Percentiles rank a stretch among this genome's conserved stretches.
phyloP scores from a whole-genome alignment of 1,140 invertebrate species.

The Mamestra configurata region DNA sequence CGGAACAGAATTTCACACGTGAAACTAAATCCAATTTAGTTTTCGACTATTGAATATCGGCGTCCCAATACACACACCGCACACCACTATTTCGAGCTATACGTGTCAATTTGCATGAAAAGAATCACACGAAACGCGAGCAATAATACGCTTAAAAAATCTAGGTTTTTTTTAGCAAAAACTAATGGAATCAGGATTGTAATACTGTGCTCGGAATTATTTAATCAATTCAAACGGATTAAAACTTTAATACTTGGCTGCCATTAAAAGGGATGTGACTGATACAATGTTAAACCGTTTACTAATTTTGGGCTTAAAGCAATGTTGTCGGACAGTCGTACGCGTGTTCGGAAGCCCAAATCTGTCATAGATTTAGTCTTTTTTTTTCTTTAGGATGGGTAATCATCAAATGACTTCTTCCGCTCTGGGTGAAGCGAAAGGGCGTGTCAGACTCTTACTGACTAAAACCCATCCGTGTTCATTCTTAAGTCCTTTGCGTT shows the following conservation, averaged over 20 bases:
- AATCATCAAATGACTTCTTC: too few species aligned
- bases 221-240: neutral
- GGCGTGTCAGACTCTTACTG: too few species aligned
- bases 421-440: too few species aligned
- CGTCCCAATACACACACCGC: neutral
- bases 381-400: too few species aligned
- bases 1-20: neutral
- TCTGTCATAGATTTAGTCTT: too few species aligned
- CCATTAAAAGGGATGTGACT: too few species aligned
- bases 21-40: slow-evolving; percentile 17
- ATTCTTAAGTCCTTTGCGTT: too few species aligned
- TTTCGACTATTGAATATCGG: slow-evolving; percentile 12
- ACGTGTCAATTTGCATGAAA: slow-evolving; percentile 1
- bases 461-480: too few species aligned
- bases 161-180: neutral
- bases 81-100: neutral
- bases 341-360: too few species aligned
- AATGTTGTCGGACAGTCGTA: too few species aligned
- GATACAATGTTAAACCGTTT: too few species aligned
- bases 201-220: neutral
- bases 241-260: neutral
- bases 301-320: too few species aligned
- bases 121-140: neutral
- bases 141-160: neutral
- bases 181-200: neutral